Evolutionary conservation across 2,888 invertebrate species (phyloP), one percentile per base, ranked within the genome.

Genomic region (Melieria omissa): DNA sequence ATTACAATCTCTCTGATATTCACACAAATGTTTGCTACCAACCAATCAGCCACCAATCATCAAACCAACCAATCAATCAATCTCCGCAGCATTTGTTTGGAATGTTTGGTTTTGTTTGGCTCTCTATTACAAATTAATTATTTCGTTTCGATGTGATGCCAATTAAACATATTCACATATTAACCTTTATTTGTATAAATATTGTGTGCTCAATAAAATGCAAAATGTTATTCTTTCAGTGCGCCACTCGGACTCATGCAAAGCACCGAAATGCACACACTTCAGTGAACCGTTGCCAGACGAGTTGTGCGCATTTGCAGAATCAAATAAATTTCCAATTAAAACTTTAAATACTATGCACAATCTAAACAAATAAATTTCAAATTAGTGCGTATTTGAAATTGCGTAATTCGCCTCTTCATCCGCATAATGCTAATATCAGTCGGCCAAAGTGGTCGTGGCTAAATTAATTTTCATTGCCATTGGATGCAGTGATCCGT

Each of bases 341-440:
- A 76, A 77, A 73, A 74, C 68, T 76, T 68, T 71, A 76, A 76
- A 76, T 74, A 74, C 73, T 70, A 72, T 70, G 54, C 49, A 67
- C 74, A 74, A 49, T 14, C 8, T 73, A 77, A 77, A 74, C 75
- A 76, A 77, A 77, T 77, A 77, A 76, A 74, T 77, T 76, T 77
- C 75, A 75, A 77, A 76, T 77, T 77, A 77, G 72, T 73, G 70
- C 70, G 70, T 64, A 71, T 70, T 76, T 71, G 70, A 65, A 61
- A 71, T 71, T 29, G 72, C n/a, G 52, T 3, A 49, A 49, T 49
- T 49, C 52, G n/a, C n/a, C n/a, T 49, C 52, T 12, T n/a, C 52
- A 49, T 29, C 29, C 29, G 29, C 45, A 46, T 16, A 60, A 52
- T 61, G 67, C 67, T 67, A 60, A 67, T 67, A 58, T 67, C 60